Percentiles rank a stretch among this genome's conserved stretches.
phyloP scores from a whole-genome alignment of 2,888 invertebrate genomes.

The Drosophila pseudotakahashii region DNA sequence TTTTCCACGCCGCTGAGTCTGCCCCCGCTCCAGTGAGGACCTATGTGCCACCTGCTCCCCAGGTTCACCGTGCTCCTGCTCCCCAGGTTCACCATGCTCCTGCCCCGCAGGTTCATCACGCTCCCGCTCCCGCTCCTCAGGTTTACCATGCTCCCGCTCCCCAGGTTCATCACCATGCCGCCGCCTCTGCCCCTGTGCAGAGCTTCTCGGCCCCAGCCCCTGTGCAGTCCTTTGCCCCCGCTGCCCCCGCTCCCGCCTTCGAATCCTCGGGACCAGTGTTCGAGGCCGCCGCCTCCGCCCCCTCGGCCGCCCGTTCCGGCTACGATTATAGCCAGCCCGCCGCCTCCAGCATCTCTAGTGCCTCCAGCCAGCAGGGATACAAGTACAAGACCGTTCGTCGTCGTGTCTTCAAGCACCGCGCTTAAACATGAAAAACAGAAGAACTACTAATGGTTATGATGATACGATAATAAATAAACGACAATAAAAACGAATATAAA shows the following conservation, averaged over 20 bases:
- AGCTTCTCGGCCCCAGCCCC: slow-evolving; percentile 38
- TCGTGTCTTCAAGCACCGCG: slow-evolving; percentile 65
- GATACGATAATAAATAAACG: slow-evolving; percentile 5
- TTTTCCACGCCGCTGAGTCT: slow-evolving; percentile 42
- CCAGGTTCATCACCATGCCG: slow-evolving; percentile 32
- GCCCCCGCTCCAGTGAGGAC: slow-evolving; percentile 40
- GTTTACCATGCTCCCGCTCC: slow-evolving; percentile 15
- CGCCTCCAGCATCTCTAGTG: not conserved
- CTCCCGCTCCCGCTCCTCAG: slow-evolving; percentile 40
- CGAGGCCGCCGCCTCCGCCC: slow-evolving; percentile 61
- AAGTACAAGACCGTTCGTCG: slow-evolving; percentile 72
- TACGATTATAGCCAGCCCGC: slow-evolving; percentile 56
- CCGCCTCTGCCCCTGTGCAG: slow-evolving; percentile 45
- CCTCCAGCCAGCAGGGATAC: slow-evolving; percentile 53
- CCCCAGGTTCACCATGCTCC: slow-evolving; percentile 20
- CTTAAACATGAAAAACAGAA: slow-evolving; percentile 40
- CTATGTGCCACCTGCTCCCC: slow-evolving; percentile 51
- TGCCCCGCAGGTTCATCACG: too few species aligned
- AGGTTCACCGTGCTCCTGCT: slow-evolving; percentile 33
- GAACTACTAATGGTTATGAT: not conserved
- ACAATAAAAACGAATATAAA: slow-evolving; percentile 38
- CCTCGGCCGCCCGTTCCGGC: slow-evolving; percentile 48
- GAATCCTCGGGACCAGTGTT: slow-evolving; percentile 43
- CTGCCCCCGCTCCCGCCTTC: slow-evolving; percentile 56
- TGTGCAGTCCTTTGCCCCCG: slow-evolving; percentile 34